Base-by-base conservation (phyloP, 1,140 invertebrate genomes). In the Drosophila carrolli region DNA sequence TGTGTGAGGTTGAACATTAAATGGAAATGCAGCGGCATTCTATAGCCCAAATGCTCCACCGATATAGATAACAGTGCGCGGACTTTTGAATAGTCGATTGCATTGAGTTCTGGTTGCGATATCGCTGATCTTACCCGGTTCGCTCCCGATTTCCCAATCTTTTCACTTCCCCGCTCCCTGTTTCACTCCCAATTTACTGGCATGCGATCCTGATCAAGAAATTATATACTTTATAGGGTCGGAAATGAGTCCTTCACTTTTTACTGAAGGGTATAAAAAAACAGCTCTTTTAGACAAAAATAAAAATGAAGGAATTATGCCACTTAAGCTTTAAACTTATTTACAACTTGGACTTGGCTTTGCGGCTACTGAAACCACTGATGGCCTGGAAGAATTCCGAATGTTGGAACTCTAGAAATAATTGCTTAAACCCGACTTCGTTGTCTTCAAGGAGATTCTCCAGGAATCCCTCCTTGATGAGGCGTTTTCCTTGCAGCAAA, bases 361-460 rank as follows among this genome's bases (percentile, higher is more conserved):
- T 91, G 9, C 90, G 85, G 8, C 38, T 65, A 5, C 62, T 41
- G 60, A 91, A 91, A 32, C 78, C 51, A 6, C 85, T 60, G 1
- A 91, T 51, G 1, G 90, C 90, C 32, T 88, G 68, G 1, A 81
- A 46, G 13, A 90, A 91, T 10, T 91, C 90, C 0, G 75, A 61
- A 16, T 68, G 68, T 1, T 65, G 44, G 23, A 85, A 78, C n/a
- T 78, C 62, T 8, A 55, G 57, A 0, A 63, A 23, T 1, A 91
- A 55, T 14, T 81, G 81, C 4, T 70, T 59, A 16, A 66, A 75
- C 43, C 91, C 90, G 0, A 59, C 50, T 10, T 80, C 62, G 14
- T 88, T 78, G 32, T 77, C 75, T 8, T 73, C 56, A 1, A 71
- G 13, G 2, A 91, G 50, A 29, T 51, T 46, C 3, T 79, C 71